Base-by-base conservation (phyloP, 2,888 invertebrate genomes). In the Heliconius hortense region DNA sequence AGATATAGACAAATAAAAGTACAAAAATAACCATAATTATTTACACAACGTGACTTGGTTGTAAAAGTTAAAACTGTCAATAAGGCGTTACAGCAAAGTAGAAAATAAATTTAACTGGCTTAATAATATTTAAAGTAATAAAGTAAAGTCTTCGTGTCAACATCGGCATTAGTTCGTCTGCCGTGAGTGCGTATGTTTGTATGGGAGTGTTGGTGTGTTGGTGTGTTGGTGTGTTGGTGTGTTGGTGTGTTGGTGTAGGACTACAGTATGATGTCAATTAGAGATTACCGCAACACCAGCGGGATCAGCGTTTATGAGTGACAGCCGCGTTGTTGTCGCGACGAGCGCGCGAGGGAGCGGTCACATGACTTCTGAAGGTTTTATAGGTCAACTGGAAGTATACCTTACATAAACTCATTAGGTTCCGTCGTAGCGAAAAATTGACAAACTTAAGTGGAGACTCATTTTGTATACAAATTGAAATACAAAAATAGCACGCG, bases 351-450 rank as follows among this genome's bases (percentile, higher is more conserved):
- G 39, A 35, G 35, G 31, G 31, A n/a, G 11, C 43, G 28, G 60
- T 56, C 74, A 71, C 71, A 39, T 71, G 71, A 70, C 70, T 10
- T 15, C 35, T 13, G 31, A 56, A 15, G 68, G 24, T 43, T 74
- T 13, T 13, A 13, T 13, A 2, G 13, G 39, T 18, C 43, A 18
- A 48, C 43, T 15, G 5, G 43, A 48, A 48, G 43, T 48, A 48
- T 39, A 39, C 13, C 39, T 39, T 39, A 39, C 13, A 39, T 11
- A 39, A 39, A 39, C 39, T 8, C 3, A 3, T 39, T 4, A 0
- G 31, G 31, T 15, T 48, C 1, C 43, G 4, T 48, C 43, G 18
- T 1, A 1, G 43, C 1, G 18, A 18, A 5, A 15, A 18, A 18
- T 48, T 48, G 5, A 15, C 5, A 48, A 48, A 5, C 43, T 48